Base-by-base conservation (phyloP, 2,888 invertebrate species). In the Orchesella flavescens region DNA sequence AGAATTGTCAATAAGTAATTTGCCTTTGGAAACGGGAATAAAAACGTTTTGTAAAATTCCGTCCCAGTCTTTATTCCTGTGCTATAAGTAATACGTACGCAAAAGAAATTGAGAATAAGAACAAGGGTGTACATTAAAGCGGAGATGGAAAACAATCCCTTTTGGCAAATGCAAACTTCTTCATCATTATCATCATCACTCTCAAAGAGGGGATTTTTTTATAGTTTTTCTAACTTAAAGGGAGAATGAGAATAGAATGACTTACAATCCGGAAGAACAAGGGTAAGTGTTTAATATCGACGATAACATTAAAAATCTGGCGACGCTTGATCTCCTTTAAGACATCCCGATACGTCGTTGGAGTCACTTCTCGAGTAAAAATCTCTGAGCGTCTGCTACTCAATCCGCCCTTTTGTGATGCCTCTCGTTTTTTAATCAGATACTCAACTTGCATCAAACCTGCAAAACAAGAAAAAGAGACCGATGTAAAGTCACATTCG, bases 191-290 rank as follows among this genome's bases (percentile, higher is more conserved):
- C 44, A 15, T 63, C 63, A 23, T 63, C 24, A 63, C 34, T 34
- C 34, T 34, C 34, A 34, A 34, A 34, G 34, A 7, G 7, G 7
- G 43, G 17, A 65, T 7, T 43, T 43, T 13, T 5, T 49, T 21
- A 13, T 5, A 68, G 46, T 21, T 24, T 23, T 34, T 68, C 19
- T 15, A 46, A 46, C 46, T n/a, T 43, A n/a, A 68, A 44, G 23
- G 63, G 4, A 43, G 24, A 44, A 53, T 53, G 9, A 59, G 59
- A 15, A 13, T 44, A 72, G 21, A 43, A 55, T 13, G 61, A 92
- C 95, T 93, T 90, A 97, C 97, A 89, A 96, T 95, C 91, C 96
- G 93, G 85, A 97, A 95, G 90, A 98, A 93, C 89, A 93, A 93
- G 86, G 94, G 93, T 89, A 97, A 94, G 89, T 94, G 93, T 88